Evolutionary conservation across 2,888 invertebrate species (phyloP), one percentile per base, ranked within the genome.

Genomic region (Cabera pusaria): DNA sequence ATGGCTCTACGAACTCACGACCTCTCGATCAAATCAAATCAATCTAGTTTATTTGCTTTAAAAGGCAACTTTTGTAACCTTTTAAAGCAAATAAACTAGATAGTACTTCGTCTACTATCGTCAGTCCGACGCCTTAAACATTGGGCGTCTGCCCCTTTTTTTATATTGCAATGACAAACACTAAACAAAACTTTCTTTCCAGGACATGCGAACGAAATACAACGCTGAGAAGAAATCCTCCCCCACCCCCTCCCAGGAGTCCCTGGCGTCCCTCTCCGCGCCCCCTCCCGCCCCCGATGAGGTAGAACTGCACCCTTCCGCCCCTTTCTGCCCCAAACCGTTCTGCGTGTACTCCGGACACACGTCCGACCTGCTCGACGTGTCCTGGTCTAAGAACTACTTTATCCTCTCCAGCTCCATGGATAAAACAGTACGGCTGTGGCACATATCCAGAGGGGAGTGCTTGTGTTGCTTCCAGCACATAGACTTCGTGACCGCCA

Each of bases 391-490:
- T 0, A 99, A 98, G 90, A 98, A 98, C 83, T 98, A 98, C 78
- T 99, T 99, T 71, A 93, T 99, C 31, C 84, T 99, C n/a, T 98
- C 98, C 0, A 97, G 98, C 17, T 98, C 98, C 1, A 98, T 98
- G 98, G 98, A 99, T 75, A 98, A 98, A 77, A 99, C 99, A 0
- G 99, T 99, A 1, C 56, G 88, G 1, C 85, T 99, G 42, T 99
- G 99, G 99, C 99, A 99, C 77, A 97, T 99, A 46, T 98, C 98
- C 0, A 90, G 99, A 18, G 95, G 96, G 62, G 99, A 99, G 78
- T 99, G 99, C 71, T 91, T 99, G 0, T 99, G 99, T 73, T 98
- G 98, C 72, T 99, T 99, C 84, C 98, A 99, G 73, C 99, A 99
- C 73, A 98, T 98, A 50, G 99, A 99, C 85, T 99, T 99, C 76